These are phyloP conservation scores for Meteorus sp. DNA, from an alignment of 1,140 invertebrate species.

Conservation along the genomic window DNA sequence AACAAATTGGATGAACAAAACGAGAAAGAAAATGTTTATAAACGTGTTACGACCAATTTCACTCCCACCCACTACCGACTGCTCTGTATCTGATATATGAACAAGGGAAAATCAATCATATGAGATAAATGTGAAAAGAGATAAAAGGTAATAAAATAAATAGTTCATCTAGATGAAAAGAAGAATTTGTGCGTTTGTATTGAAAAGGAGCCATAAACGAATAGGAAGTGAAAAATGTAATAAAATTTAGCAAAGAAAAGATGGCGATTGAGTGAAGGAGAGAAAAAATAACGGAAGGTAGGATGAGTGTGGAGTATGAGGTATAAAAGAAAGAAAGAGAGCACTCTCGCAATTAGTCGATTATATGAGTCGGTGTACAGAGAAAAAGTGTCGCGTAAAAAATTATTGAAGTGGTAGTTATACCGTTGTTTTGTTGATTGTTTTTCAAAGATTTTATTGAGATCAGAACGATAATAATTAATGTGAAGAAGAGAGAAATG, in stretches of 20 bases:
- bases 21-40: too few relatives aligned
- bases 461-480: constrained; percentile 1
- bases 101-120: not conserved
- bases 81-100: constrained; percentile 10
- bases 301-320: too few relatives aligned
- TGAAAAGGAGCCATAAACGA: not conserved
- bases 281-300: not conserved
- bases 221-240: not conserved
- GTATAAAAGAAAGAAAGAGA: constrained; percentile 17
- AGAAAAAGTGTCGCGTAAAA: constrained; percentile 17
- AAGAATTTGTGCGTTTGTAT: too few relatives aligned
- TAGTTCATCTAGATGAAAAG: too few relatives aligned
- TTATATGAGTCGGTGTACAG: constrained; percentile 21
- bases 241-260: not conserved
- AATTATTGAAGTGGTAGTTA: constrained; percentile 35
- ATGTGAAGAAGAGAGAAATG: not conserved
- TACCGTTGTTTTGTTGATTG: constrained; percentile 57
- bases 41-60: constrained; percentile 11
- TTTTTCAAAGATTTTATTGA: constrained; percentile 58
- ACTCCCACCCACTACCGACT: constrained; percentile 13
- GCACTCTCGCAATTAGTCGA: constrained; percentile 26
- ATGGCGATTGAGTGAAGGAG: too few relatives aligned
- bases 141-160: not conserved
- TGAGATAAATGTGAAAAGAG: constrained; percentile 2
- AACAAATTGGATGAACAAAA: too few relatives aligned